Base-by-base conservation (phyloP, 2,888 invertebrate species). In the Callinectes sapidus region DNA sequence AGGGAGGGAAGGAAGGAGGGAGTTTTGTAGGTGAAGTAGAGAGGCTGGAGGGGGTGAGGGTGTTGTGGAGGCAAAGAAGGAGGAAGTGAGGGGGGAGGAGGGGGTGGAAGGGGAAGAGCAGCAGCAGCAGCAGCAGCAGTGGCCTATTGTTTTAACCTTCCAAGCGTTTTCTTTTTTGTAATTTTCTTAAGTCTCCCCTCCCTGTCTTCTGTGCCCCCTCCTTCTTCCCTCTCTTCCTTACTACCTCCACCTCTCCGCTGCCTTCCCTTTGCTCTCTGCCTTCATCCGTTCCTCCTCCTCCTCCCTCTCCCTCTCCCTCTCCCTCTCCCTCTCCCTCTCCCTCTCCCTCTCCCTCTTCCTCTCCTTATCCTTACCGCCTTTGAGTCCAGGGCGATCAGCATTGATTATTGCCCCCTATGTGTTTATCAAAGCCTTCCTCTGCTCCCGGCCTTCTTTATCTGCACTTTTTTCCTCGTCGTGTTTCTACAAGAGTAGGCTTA, bases 331-430 rank as follows among this genome's bases (percentile, higher is more conserved):
- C 87, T 39, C 35, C 48, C 54, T 42, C n/a, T 28, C 86, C 28
- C n/a, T n/a, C 28, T 28, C 48, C 13, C 28, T 23, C 39, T 39
- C 13, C 23, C 87, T 23, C 35, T 42, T 23, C 23, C 87, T 39
- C 87, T 39, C 35, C 48, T 87, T 42, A n/a, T 28, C 86, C 28
- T 54, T 54, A 16, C 55, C 28, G 89, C 61, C 89, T 89, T 89
- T 89, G 89, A 89, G 61, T 89, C 18, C 18, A 23, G 28, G 89
- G n/a, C 42, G 89, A 89, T 89, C 89, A 71, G 13, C 89, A 89
- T 89, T 89, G 71, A 89, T 89, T 89, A 89, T 89, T 89, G 89
- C 89, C 39, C 71, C 39, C 89, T 89, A 89, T 89, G 89, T 66
- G 89, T 66, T 66, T 71, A 61, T 89, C 71, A 89, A 89, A 89